Evolutionary conservation across 2,113 vertebrate genomes (phyloP).

Genomic region (Callopanchax toddi): DNA sequence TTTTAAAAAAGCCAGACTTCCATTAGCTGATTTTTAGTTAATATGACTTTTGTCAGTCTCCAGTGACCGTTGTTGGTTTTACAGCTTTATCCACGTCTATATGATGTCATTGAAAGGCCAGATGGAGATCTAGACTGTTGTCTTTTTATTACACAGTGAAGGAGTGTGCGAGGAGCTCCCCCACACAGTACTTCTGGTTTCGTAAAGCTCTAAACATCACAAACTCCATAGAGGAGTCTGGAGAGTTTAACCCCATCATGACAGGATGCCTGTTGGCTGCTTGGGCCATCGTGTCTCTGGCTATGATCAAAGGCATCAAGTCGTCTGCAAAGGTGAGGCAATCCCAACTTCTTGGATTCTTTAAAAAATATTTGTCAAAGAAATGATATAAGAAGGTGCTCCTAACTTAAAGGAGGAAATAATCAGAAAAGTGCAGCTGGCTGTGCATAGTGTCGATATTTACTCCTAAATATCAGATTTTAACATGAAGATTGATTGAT

Average conservation of each 20-base stretch:
- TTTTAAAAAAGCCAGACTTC: too few species aligned
- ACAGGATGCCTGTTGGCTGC: conserved; percentile 79
- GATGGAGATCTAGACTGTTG: neutral
- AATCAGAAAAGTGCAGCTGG: too few species aligned
- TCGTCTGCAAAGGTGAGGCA: conserved; percentile 81
- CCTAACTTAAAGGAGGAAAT: neutral
- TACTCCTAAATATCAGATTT: too few species aligned
- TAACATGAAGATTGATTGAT: too few species aligned
- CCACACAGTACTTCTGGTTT: conserved; percentile 88
- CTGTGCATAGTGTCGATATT: too few species aligned
- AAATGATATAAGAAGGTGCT: neutral
- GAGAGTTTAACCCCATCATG: conserved; percentile 78
- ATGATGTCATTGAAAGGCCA: neutral
- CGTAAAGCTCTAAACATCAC: conserved; percentile 84
- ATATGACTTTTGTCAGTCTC: too few species aligned
- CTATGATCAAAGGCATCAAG: conserved; percentile 86
- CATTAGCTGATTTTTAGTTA: too few species aligned
- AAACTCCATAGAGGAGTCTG: conserved; percentile 77
- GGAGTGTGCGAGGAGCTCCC: conserved; percentile 80
- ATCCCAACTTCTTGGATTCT: neutral
- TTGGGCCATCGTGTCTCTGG: conserved; percentile 80
- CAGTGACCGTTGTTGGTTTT: too few species aligned
- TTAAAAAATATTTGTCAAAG: neutral
- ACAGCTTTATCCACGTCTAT: neutral
- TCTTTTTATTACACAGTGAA: conserved; percentile 67